A percentile compares a stretch with the other conserved stretches of the same genome.
Conservation (phyloP, 1,140 invertebrate species). For the roundworm (Caenorhabditis elegans) region DNA sequence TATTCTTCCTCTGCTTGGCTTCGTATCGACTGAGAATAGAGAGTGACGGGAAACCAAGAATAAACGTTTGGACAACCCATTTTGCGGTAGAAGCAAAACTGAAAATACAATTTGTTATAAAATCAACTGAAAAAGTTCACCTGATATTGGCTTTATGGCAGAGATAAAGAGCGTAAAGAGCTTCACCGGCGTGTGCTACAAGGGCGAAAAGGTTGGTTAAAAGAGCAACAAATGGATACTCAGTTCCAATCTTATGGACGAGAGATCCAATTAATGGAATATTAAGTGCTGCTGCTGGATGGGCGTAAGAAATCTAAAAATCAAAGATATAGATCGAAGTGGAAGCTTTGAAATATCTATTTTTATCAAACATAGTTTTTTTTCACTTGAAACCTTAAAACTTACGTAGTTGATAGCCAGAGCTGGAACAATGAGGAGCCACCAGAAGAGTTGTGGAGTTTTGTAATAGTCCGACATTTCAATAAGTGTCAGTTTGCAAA, state of each 20-base stretch:
- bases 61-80: slow-evolving; percentile 60
- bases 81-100: slow-evolving; percentile 50
- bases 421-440: slow-evolving; percentile 43
- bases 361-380: not conserved
- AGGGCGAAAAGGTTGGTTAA: slow-evolving; percentile 56
- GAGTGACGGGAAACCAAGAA: slow-evolving; percentile 59
- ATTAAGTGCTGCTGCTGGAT: slow-evolving; percentile 46
- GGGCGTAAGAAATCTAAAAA: slow-evolving; percentile 51
- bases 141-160: slow-evolving; percentile 54
- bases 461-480: slow-evolving; percentile 46
- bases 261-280: slow-evolving; percentile 38
- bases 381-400: not conserved
- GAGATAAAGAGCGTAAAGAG: slow-evolving; percentile 48
- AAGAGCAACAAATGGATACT: slow-evolving; percentile 39
- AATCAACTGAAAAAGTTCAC: slow-evolving; percentile 2
- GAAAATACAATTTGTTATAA: not conserved
- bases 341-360: too few relatives aligned
- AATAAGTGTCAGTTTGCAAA: not conserved
- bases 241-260: slow-evolving; percentile 44
- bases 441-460: slow-evolving; percentile 44
- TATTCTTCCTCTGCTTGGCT: slow-evolving; percentile 42
- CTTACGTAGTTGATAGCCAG: slow-evolving; percentile 43
- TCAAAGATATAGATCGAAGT: too few relatives aligned
- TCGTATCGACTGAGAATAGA: slow-evolving; percentile 27
- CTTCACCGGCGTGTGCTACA: slow-evolving; percentile 56